phyloP scores from a whole-genome alignment of 2,797 vertebrate species.

The Melanotaenia pygmaea region DNA sequence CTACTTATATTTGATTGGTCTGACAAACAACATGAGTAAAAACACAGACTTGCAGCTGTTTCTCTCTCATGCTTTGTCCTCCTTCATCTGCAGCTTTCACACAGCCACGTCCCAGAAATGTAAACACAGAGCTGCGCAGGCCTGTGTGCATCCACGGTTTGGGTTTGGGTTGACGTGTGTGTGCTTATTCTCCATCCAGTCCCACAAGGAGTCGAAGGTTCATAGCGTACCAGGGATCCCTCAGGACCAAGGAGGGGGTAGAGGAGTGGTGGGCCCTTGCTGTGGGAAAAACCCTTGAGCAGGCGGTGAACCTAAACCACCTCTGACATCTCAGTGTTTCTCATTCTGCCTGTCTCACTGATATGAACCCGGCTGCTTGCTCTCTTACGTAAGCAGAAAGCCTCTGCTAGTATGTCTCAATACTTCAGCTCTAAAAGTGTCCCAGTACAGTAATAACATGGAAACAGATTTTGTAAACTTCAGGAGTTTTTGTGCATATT shows the following conservation, averaged over 20 bases:
- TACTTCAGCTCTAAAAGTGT: neutral
- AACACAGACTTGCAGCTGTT: constrained; percentile 58
- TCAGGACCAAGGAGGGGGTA: constrained; percentile 23
- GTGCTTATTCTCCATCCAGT: constrained; percentile 30
- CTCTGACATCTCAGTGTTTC: constrained; percentile 51
- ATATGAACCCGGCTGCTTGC: constrained; percentile 22
- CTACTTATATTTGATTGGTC: neutral
- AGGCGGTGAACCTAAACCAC: constrained; percentile 56
- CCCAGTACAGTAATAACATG: neutral
- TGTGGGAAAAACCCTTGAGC: constrained; percentile 69
- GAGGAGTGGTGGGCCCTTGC: constrained; percentile 29
- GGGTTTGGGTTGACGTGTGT: constrained; percentile 29
- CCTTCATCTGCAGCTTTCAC: constrained; percentile 66
- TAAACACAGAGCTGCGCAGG: constrained; percentile 50
- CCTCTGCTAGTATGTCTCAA: constrained; percentile 42
- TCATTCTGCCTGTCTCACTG: constrained; percentile 37
- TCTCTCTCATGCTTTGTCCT: constrained; percentile 55
- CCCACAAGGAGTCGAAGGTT: constrained; percentile 6
- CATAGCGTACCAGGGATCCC: constrained; percentile 55
- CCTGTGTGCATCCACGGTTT: constrained; percentile 23
- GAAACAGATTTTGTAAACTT: neutral
- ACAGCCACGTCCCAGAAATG: constrained; percentile 63
- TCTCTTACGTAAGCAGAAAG: constrained; percentile 61
- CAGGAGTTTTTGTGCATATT: neutral
- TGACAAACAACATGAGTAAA: constrained; percentile 11